Conservation (phyloP, 1,140 invertebrate genomes). For the Reticulitermes speratus region DNA sequence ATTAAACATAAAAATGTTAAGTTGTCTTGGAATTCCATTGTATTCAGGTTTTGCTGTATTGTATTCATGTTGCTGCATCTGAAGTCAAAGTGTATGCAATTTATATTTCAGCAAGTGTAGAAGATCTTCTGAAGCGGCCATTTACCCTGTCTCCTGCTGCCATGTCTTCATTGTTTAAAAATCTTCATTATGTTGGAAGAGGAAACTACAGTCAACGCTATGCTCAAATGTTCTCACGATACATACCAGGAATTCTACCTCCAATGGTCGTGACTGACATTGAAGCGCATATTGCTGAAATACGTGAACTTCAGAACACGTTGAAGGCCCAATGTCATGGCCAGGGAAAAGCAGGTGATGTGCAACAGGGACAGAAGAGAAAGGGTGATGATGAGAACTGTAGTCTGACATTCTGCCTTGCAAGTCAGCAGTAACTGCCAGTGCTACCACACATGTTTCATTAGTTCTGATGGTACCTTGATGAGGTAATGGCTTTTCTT, state of each 20-base stretch:
- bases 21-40: no score
- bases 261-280: conserved; percentile 33
- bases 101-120: conserved; percentile 27
- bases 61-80: no score
- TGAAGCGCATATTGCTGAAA: conserved; percentile 28
- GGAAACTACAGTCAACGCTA: conserved; percentile 31
- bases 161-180: conserved; percentile 29
- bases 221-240: conserved; percentile 29
- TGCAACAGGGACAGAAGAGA: conserved; percentile 24
- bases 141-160: conserved; percentile 26
- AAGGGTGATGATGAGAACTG: conserved; percentile 32
- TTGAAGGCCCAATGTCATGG: neutral
- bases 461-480: neutral
- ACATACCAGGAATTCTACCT: conserved; percentile 32
- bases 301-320: neutral
- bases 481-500: neutral
- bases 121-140: conserved; percentile 26
- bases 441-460: neutral
- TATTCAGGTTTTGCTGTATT: no score
- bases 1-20: no score
- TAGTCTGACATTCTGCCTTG: conserved; percentile 23
- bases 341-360: neutral
- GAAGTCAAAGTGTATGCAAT: no score
- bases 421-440: neutral
- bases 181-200: conserved; percentile 31